Base-by-base conservation (phyloP, 2,797 vertebrate species). In the Catostomus latipinnis region DNA sequence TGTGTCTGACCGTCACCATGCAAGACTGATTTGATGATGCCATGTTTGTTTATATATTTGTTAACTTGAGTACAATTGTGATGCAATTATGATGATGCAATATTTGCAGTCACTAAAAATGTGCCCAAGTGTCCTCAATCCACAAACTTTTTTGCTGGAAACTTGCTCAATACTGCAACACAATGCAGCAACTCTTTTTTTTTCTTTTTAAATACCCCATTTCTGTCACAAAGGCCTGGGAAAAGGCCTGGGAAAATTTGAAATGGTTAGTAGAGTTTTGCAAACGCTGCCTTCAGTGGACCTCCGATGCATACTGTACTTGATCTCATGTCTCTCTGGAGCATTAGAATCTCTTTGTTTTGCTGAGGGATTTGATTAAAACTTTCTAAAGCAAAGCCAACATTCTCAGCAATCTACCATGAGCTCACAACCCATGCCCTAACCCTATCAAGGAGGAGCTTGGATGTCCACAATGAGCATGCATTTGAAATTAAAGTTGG, bases 341-440 rank as follows among this genome's bases (percentile, higher is more conserved):
- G 56, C 75, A 54, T 73, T 74, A 82, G 18, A 58, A 63, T 63
- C 50, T 72, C 65, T 80, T 67, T 80, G 58, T 80, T 77, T 85
- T 76, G 73, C 45, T 74, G 56, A 82, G 62, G 57, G 74, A 52
- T 74, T 79, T 58, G 71, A 78, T 78, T 65, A 77, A 70, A 67
- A 60, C 53, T 67, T 71, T 83, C 60, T 62, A 58, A 60, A 81
- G 79, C 57, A 49, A 34, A 61, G 75, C 81, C 72, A 34, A 48
- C 49, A 74, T 68, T 71, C 60, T 65, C 49, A 71, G 60, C 49
- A 67, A 68, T 11, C 52, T 48, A 45, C 61, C 60, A 45, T 13
- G 34, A 78, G 70, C 71, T 76, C 61, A 62, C 49, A 14, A 71
- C 66, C 46, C 22, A 22, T 50, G 16, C 70, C 54, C 22, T 34